These are phyloP conservation scores for Xyrichtys novacula DNA, from an alignment of 2,797 vertebrate species.

Conservation along the genomic window DNA sequence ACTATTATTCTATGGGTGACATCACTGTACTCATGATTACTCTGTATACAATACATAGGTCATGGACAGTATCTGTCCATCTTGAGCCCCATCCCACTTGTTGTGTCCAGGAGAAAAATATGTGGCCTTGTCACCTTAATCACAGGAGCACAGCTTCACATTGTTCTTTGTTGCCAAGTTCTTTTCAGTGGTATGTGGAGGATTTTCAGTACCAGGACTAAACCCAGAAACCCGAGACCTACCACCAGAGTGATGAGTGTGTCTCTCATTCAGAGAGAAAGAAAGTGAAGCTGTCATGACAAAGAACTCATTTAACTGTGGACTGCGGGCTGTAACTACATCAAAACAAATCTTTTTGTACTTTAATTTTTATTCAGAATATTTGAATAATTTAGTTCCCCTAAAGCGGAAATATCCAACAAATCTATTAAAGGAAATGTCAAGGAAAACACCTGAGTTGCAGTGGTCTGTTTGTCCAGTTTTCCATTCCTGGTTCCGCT, in stretches of 20 bases:
- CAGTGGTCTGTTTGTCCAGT: background rate
- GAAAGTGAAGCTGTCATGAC: slow-evolving; percentile 4
- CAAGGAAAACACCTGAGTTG: slow-evolving; percentile 26
- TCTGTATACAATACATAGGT: background rate
- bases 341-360: background rate
- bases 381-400: too few relatives aligned
- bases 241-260: slow-evolving; percentile 1
- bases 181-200: slow-evolving; percentile 54
- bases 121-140: slow-evolving; percentile 51
- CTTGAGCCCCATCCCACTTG: slow-evolving; percentile 14
- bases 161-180: slow-evolving; percentile 62
- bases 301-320: background rate
- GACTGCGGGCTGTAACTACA: background rate
- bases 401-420: slow-evolving; percentile 1
- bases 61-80: background rate
- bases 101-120: slow-evolving; percentile 29
- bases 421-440: background rate
- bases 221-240: slow-evolving; percentile 23
- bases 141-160: slow-evolving; percentile 42
- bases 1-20: background rate
- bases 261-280: slow-evolving; percentile 10
- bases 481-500: slow-evolving; percentile 5
- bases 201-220: slow-evolving; percentile 13
- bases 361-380: too few relatives aligned
- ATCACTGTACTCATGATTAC: background rate